phyloP scores from a whole-genome alignment of 2,888 invertebrate genomes.

The Plagodis pulveraria region DNA sequence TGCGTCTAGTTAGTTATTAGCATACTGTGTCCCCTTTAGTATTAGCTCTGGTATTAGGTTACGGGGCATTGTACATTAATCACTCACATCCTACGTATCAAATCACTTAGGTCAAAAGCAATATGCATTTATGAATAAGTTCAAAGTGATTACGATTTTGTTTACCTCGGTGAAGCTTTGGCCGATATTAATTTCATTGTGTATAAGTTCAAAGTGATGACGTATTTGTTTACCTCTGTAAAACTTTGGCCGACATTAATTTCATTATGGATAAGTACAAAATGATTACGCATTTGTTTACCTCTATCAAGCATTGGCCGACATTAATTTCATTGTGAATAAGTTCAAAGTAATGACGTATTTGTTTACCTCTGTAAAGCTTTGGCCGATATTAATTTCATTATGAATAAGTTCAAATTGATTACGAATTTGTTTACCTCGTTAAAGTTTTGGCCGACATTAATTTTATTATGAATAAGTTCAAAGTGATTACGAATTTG shows the following conservation, averaged over 20 bases:
- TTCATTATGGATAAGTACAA: constrained; percentile 3
- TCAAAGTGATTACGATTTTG: too few species aligned
- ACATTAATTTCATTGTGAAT: constrained; percentile 11
- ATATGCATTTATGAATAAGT: constrained; percentile 27
- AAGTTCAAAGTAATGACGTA: constrained; percentile 23
- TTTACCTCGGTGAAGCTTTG: too few species aligned
- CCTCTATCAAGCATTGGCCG: too few species aligned
- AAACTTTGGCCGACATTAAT: background rate
- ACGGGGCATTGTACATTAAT: constrained; percentile 18
- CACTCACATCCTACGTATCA: constrained; percentile 25
- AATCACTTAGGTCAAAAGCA: constrained; percentile 22
- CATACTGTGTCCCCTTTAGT: constrained; percentile 13
- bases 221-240: too few species aligned
- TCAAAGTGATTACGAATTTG: too few species aligned
- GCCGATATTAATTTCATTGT: constrained; percentile 3
- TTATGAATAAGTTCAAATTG: too few species aligned
- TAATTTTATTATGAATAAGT: background rate
- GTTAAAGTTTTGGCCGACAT: background rate
- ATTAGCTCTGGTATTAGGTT: constrained; percentile 12
- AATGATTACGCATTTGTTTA: too few species aligned
- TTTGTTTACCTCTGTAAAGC: too few species aligned
- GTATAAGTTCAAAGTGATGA: too few species aligned
- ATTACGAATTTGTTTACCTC: too few species aligned
- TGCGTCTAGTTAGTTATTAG: constrained; percentile 11
- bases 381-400: too few species aligned